Conservation (phyloP, 92 coral and sea anemone genomes). For the Desmophyllum pertusum region DNA sequence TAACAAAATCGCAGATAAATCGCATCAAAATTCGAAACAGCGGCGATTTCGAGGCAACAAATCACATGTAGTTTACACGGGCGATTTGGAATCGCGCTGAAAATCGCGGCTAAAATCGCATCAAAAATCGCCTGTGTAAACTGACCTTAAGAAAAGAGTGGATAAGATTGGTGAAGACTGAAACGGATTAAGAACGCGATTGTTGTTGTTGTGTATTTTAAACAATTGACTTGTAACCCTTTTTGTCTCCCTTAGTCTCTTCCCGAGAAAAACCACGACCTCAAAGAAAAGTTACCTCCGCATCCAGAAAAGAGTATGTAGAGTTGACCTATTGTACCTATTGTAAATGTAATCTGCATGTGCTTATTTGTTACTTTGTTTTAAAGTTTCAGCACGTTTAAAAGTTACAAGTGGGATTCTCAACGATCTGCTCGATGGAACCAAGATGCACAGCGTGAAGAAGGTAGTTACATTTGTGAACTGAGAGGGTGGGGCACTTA, state of each 20-base stretch:
- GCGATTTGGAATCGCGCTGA: too few species aligned
- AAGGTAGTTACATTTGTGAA: conserved; percentile 78
- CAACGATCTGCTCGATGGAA: conserved; percentile 98
- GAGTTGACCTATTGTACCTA: neutral
- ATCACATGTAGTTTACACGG: too few species aligned
- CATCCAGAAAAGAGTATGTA: conserved; percentile 80
- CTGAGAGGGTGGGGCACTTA: neutral
- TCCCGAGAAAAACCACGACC: conserved; percentile 58
- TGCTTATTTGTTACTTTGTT: neutral
- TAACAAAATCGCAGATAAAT: too few species aligned
- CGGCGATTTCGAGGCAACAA: too few species aligned
- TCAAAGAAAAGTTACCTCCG: conserved; percentile 81
- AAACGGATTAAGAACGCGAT: too few species aligned
- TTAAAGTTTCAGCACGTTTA: conserved; percentile 85
- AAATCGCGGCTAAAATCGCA: too few species aligned
- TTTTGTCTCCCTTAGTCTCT: conserved; percentile 35
- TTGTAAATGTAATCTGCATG: neutral
- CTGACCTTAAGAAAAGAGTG: too few species aligned
- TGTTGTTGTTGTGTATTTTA: neutral
- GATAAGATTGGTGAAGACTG: too few species aligned
- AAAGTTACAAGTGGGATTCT: conserved; percentile 98
- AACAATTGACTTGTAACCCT: neutral
- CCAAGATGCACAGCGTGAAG: conserved; percentile 99
- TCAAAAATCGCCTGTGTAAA: too few species aligned
- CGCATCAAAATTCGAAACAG: too few species aligned